Evolutionary conservation across 1,140 invertebrate genomes (phyloP), one percentile per base, ranked within the genome.

Genomic region (Aphis gossypii): DNA sequence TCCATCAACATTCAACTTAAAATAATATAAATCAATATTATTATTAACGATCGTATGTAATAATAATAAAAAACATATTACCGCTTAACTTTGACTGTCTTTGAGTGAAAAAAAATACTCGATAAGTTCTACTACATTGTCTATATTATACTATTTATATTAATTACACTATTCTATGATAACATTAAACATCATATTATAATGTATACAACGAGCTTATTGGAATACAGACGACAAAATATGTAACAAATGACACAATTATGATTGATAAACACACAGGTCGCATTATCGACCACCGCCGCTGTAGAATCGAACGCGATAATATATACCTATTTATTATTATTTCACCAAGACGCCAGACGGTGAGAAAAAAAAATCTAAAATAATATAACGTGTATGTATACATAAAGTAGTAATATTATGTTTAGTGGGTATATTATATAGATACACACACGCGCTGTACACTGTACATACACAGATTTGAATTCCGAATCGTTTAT

Each of bases 261-360:
- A 76, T 20, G 30, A 76, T 76, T n/a, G n/a, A n/a, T n/a, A 76
- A n/a, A 76, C 60, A n/a, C 60, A 1, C 60, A 4, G 11, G 60
- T n/a, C 30, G 60, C 30, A n/a, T n/a, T 76, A 76, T n/a, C 60
- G 60, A 76, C 11, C 60, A 18, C 14, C 25, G 48, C 14, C 25
- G 48, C 18, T 51, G 14, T n/a, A 76, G 11, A n/a, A 76, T n/a
- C 60, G 60, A 76, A 76, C 60, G 30, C 30, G 30, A 76, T n/a
- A n/a, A 76, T 76, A n/a, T 68, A 68, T n/a, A n/a, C 60, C 60
- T n/a, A 76, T 76, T 76, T n/a, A 76, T n/a, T 76, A 18, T 76
- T 76, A 76, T 76, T 76, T n/a, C 5, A 30, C 60, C 30, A 30
- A 51, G 25, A 60, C 56, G 56, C 60, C 60, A 68, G 60, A 30